phyloP scores from a whole-genome alignment of 2,113 vertebrate genomes.

The Chloropsis hardwickii region DNA sequence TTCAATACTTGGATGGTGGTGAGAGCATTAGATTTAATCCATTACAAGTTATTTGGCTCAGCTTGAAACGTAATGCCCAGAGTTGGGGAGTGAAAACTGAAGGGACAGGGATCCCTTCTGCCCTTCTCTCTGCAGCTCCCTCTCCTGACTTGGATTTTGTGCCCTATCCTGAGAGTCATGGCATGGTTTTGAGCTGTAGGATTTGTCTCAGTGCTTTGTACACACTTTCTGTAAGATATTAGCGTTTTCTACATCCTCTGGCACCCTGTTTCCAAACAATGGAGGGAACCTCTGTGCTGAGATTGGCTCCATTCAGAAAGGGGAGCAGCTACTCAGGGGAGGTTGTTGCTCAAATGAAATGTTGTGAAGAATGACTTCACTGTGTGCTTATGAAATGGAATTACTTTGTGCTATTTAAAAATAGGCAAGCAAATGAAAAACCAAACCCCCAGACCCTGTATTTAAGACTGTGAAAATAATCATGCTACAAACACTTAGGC shows the following conservation, averaged over 20 bases:
- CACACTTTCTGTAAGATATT: accelerated
- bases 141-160: neutral
- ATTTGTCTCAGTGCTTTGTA: neutral
- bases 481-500: neutral
- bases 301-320: neutral
- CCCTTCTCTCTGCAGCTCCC: neutral
- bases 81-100: neutral
- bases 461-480: neutral
- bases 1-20: neutral
- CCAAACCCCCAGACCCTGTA: neutral
- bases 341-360: neutral
- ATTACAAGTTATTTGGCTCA: neutral
- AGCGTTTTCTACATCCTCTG: neutral
- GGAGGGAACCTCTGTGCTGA: neutral
- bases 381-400: neutral
- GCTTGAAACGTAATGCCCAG: neutral
- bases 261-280: neutral
- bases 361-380: neutral
- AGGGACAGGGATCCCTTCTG: neutral
- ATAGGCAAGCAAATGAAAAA: neutral
- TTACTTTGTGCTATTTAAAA: neutral
- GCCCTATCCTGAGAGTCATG: neutral
- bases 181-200: accelerated
- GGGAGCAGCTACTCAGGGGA: neutral
- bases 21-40: neutral